Conservation (phyloP, 2,888 invertebrate genomes). For the Malacosoma neustria region DNA sequence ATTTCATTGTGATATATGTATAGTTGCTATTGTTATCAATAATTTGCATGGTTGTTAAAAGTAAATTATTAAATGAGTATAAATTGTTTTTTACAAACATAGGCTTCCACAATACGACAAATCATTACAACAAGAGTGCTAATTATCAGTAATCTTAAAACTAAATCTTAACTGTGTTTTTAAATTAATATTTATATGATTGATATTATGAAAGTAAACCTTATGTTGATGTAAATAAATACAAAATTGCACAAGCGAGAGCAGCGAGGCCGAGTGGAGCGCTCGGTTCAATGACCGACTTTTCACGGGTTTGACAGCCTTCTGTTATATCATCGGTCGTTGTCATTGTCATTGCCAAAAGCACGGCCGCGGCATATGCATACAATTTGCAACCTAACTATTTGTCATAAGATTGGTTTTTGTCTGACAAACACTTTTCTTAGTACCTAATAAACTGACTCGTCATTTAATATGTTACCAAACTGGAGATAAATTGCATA, state of each 20-base stretch:
- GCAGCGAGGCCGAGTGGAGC: slow-evolving; percentile 42
- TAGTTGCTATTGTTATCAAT: no score
- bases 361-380: slow-evolving; percentile 30
- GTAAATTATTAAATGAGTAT: no score
- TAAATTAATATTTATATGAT: slow-evolving; percentile 23
- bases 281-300: slow-evolving; percentile 72
- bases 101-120: no score
- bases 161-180: slow-evolving; percentile 48
- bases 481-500: not conserved
- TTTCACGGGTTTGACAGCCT: slow-evolving; percentile 74
- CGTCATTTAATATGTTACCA: not conserved
- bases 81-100: no score
- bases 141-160: slow-evolving; percentile 23
- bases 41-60: no score
- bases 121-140: no score
- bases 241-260: slow-evolving; percentile 59
- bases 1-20: no score
- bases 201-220: slow-evolving; percentile 37
- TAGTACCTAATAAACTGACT: no score
- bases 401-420: slow-evolving; percentile 37
- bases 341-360: slow-evolving; percentile 76
- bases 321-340: slow-evolving; percentile 72
- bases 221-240: slow-evolving; percentile 42
- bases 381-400: slow-evolving; percentile 50
- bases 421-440: no score